Evolutionary conservation across 2,888 invertebrate species (phyloP).

Genomic region (Andrena hattorfiana): DNA sequence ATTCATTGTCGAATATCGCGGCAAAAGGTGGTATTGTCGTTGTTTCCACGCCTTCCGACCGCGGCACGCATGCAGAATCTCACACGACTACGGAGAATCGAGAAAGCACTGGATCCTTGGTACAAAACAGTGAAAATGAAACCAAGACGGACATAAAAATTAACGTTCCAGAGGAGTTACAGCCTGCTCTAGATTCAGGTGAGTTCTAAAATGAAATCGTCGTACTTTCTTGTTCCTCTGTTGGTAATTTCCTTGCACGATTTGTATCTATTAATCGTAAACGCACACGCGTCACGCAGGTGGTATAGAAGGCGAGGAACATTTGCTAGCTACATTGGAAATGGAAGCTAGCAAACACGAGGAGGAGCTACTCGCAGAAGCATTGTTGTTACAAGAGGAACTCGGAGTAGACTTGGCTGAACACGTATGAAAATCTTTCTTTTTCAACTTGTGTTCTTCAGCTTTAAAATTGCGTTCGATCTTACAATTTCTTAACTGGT

Average conservation of each 20-base stretch:
- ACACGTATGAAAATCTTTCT: conserved; percentile 67
- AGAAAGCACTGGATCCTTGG: conserved; percentile 14
- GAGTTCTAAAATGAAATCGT: neutral
- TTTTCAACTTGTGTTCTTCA: neutral
- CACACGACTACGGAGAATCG: conserved; percentile 8
- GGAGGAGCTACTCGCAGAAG: conserved; percentile 82
- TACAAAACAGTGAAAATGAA: conserved; percentile 34
- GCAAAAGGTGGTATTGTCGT: conserved; percentile 1
- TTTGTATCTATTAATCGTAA: neutral
- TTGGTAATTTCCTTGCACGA: neutral
- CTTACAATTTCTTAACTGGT: neutral
- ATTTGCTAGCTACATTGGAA: conserved; percentile 81
- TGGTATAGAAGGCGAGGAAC: conserved; percentile 82
- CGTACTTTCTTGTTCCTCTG: neutral
- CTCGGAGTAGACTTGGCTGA: conserved; percentile 80
- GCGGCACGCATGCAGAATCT: conserved; percentile 14
- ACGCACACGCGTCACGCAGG: conserved; percentile 65
- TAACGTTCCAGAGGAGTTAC: conserved; percentile 77
- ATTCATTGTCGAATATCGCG: neutral
- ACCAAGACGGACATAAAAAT: conserved; percentile 72
- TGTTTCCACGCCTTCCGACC: conserved; percentile 23
- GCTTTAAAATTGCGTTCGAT: neutral
- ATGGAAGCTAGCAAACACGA: conserved; percentile 83
- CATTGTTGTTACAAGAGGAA: conserved; percentile 82
- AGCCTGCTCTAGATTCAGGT: conserved; percentile 80